phyloP scores from a whole-genome alignment of 2,113 vertebrate species.

The Pyxicephalus adspersus region DNA sequence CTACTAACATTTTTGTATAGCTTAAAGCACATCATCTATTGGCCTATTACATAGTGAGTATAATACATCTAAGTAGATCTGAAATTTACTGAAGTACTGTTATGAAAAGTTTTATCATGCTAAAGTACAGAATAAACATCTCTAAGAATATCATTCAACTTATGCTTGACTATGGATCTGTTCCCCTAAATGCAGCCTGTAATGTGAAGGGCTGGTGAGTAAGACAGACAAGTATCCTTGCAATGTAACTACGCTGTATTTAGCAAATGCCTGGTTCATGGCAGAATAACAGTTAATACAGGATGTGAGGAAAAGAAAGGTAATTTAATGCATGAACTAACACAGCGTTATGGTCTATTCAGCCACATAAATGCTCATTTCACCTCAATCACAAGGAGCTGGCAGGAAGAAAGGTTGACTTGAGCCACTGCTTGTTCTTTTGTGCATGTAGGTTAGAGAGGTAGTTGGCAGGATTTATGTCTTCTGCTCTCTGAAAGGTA shows the following conservation, averaged over 20 bases:
- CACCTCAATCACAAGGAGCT: constrained; percentile 46
- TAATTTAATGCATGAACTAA: constrained; percentile 54
- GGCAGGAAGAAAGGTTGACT: constrained; percentile 48
- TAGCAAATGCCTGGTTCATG: constrained; percentile 24
- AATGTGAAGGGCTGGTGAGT: neutral
- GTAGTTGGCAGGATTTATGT: constrained; percentile 52
- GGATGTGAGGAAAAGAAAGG: constrained; percentile 40
- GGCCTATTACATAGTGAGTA: neutral
- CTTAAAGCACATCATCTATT: neutral
- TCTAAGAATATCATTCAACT: neutral
- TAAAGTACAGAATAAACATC: neutral
- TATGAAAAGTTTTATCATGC: neutral
- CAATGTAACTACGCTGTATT: constrained; percentile 22
- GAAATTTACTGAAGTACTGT: neutral
- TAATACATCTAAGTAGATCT: neutral
- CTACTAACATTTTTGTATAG: neutral
- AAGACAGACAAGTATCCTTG: constrained; percentile 2
- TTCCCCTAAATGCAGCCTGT: neutral
- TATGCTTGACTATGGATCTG: neutral
- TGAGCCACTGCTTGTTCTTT: constrained; percentile 51
- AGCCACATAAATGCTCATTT: constrained; percentile 51
- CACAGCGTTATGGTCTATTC: constrained; percentile 49
- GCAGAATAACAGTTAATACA: constrained; percentile 44
- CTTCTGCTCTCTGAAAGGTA: constrained; percentile 45
- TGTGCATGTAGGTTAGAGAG: constrained; percentile 56